phyloP scores from a whole-genome alignment of 1,140 invertebrate species.

The Drosophila burlai region DNA sequence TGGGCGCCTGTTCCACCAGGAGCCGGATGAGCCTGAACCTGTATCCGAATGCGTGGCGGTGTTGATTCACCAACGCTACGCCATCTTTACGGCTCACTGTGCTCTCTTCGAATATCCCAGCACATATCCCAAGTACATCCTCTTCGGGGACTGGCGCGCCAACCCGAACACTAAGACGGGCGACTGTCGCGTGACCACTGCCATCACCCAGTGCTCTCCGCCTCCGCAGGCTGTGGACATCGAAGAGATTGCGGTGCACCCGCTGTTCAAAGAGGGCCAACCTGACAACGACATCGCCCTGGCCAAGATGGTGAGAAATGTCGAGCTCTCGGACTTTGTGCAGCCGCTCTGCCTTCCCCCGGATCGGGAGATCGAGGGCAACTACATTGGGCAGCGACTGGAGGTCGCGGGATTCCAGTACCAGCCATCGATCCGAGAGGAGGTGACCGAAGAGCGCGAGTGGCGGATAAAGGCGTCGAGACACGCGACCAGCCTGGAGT shows the following conservation, averaged over 20 bases:
- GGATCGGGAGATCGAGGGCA: neutral
- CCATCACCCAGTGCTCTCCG: conserved; percentile 1
- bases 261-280: neutral
- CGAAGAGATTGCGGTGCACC: conserved; percentile 27
- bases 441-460: neutral
- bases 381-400: conserved; percentile 12
- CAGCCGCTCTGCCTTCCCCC: conserved; percentile 28
- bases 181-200: neutral
- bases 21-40: neutral
- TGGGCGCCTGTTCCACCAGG: conserved; percentile 7
- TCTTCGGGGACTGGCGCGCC: conserved; percentile 13
- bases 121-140: neutral
- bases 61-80: conserved; percentile 18
- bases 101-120: neutral
- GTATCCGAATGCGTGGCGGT: conserved; percentile 9
- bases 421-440: neutral
- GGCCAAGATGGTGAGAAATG: conserved; percentile 5
- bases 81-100: conserved; percentile 23
- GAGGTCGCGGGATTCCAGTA: conserved; percentile 16
- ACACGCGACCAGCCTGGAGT: conserved; percentile 1
- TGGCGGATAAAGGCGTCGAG: conserved; percentile 11
- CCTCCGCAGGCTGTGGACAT: conserved; percentile 7
- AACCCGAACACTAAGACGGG: neutral
- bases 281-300: conserved; percentile 24
- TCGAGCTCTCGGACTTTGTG: conserved; percentile 11